Evolutionary conservation across 2,113 vertebrate genomes (phyloP), one percentile per base, ranked within the genome.

Genomic region (Hylia prasina): DNA sequence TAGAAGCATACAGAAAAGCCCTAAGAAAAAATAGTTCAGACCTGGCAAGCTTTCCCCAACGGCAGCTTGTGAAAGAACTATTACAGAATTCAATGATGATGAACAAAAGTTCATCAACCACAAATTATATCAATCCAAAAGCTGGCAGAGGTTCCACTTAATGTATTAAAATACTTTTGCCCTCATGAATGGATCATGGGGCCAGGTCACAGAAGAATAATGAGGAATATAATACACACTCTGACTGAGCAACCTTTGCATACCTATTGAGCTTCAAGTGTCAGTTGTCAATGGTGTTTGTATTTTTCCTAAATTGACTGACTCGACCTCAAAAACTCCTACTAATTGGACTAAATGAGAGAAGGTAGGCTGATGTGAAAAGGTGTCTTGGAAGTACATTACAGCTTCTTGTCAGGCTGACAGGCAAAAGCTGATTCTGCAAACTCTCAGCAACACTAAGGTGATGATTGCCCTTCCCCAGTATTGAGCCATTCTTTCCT

Each of bases 61-160:
- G 64, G 54, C 53, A 94, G 81, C 45, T 37, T 82, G 61, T 69
- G 79, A 82, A 95, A 94, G 53, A 82, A 91, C 57, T 89, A 78
- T 91, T 68, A 87, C 3, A 20, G 57, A 89, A 93, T 91, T 87
- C 90, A 91, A 82, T 61, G 72, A 95, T 69, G 37, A 81, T 76
- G 87, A 94, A 68, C 73, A 87, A 87, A 87, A 79, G 83, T 87
- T 91, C 91, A 94, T 72, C 3, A 3, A 50, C 57, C 87, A 93
- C 89, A 94, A 89, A 95, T 91, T 89, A 50, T 57, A 95, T 69
- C 87, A 89, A 81, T 91, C 45, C 48, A 79, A 96, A 94, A 79
- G 31, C 37, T 91, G 81, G 70, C 81, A 91, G 73, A 82, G 72
- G 42, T 85, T 96, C 78, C 58, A 85, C 69, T 78, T 89, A 94